Base-by-base conservation (phyloP, 2,888 invertebrate genomes). In the Anagyrus pseudococci region DNA sequence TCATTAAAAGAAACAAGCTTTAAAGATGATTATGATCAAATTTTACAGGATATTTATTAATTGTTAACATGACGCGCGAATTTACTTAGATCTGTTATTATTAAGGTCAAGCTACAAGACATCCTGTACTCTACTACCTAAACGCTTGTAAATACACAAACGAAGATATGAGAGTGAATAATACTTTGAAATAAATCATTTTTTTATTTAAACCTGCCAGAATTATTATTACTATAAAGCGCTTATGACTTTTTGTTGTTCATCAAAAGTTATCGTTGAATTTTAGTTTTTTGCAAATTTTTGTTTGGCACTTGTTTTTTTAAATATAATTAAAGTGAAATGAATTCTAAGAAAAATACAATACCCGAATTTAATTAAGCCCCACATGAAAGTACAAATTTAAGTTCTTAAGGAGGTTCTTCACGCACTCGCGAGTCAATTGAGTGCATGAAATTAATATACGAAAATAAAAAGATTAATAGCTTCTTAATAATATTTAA, bases 11-110 rank as follows among this genome's bases (percentile, higher is more conserved):
- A 46, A 41, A 40, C 22, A 60, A 54, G 43, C 49, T 62, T 62
- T 44, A 59, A 57, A 10, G 49, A 33, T 44, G 26, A 54, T 26
- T 50, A 53, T 44, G 25, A 48, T 56, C 7, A 58, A 62, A 58
- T 48, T 58, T 53, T 26, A 26, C 60, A 37, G 41, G 26, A 54
- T 61, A 58, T 61, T 62, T 62, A 60, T 49, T 22, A 54, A 57
- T 46, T 60, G 59, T 67, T 67, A 46, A 64, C 53, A 67, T 58
- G 61, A 61, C 56, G 29, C 29, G 29, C 29, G 37, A 67, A 64
- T 67, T 64, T 60, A 67, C 44, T 64, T 61, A 67, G 58, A 67
- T 64, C 67, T 61, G 64, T 64, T 67, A 64, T 49, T 56, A 64
- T 58, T 67, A 67, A 56, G 58, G 26, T 61, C 26, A 54, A 37